phyloP scores from a whole-genome alignment of 2,888 invertebrate species.

The Tipula vernalis region DNA sequence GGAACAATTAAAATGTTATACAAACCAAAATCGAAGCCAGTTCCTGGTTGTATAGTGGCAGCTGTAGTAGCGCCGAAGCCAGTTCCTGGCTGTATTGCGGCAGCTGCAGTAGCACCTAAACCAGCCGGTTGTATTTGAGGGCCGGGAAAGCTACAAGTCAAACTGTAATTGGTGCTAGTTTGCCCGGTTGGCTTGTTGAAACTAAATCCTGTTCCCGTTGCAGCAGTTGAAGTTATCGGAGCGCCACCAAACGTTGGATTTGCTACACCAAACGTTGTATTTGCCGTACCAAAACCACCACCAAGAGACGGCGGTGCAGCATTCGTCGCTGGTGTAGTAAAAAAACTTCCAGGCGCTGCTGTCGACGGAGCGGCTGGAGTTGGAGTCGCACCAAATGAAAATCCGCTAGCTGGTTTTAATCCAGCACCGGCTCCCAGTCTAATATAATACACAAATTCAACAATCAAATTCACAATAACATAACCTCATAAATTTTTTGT shows the following conservation, averaged over 20 bases:
- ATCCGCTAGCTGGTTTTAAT: constrained; percentile 13
- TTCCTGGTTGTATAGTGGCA: neutral
- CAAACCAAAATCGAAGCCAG: constrained; percentile 20
- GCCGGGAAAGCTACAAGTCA: neutral
- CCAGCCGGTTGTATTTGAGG: neutral
- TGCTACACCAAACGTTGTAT: constrained; percentile 16
- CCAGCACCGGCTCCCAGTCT: neutral
- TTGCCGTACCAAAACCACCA: constrained; percentile 12
- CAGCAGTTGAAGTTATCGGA: constrained; percentile 17
- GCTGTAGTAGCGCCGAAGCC: constrained; percentile 10
- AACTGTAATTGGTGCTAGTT: neutral
- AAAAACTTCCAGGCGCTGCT: neutral
- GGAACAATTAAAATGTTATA: neutral
- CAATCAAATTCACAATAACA: neutral
- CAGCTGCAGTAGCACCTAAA: constrained; percentile 11
- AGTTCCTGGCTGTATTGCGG: neutral
- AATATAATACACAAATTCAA: neutral
- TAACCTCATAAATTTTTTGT: constrained; percentile 6
- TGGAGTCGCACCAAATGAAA: constrained; percentile 19
- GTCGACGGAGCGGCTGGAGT: constrained; percentile 12
- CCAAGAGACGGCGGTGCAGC: neutral
- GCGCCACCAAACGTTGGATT: constrained; percentile 15
- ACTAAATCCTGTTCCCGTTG: constrained; percentile 18
- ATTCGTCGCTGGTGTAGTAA: neutral
- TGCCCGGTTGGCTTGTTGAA: constrained; percentile 19